Conservation (phyloP, 2,797 vertebrate genomes). For the Hemitrygon akajei region DNA sequence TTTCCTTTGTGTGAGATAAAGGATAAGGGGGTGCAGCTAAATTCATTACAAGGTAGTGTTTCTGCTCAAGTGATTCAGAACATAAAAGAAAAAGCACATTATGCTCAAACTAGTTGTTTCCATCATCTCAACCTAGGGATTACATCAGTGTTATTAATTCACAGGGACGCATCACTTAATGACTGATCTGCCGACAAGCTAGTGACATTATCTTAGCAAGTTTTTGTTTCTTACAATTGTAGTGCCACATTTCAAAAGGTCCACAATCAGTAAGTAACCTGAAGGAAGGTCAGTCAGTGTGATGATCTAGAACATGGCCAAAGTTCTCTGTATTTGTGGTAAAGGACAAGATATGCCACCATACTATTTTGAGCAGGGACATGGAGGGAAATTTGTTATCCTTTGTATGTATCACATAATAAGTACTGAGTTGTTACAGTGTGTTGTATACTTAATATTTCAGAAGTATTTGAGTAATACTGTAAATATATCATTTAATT, state of each 20-base stretch:
- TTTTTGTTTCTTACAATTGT: not conserved
- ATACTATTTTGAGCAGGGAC: not conserved
- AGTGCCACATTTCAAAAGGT: not conserved
- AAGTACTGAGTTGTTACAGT: constrained; percentile 8
- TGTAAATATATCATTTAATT: too few species aligned
- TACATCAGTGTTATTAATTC: not conserved
- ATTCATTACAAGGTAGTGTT: not conserved
- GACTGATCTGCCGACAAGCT: not conserved
- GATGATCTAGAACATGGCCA: not conserved
- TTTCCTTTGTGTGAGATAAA: not conserved
- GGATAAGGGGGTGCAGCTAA: not conserved
- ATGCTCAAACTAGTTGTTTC: not conserved
- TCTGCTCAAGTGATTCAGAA: not conserved
- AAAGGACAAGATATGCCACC: not conserved
- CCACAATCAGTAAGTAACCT: not conserved
- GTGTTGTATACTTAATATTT: not conserved
- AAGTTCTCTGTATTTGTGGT: not conserved
- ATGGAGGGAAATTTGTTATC: not conserved
- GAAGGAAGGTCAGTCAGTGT: not conserved
- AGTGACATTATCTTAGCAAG: not conserved
- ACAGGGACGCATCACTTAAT: not conserved
- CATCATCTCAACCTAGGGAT: not conserved
- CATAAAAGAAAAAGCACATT: not conserved
- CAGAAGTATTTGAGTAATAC: too few species aligned
- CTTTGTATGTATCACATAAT: not conserved